A percentile compares a stretch with the other conserved stretches of the same genome.
Conservation (phyloP, 2,888 invertebrate genomes). For the Xylophagus ater region DNA sequence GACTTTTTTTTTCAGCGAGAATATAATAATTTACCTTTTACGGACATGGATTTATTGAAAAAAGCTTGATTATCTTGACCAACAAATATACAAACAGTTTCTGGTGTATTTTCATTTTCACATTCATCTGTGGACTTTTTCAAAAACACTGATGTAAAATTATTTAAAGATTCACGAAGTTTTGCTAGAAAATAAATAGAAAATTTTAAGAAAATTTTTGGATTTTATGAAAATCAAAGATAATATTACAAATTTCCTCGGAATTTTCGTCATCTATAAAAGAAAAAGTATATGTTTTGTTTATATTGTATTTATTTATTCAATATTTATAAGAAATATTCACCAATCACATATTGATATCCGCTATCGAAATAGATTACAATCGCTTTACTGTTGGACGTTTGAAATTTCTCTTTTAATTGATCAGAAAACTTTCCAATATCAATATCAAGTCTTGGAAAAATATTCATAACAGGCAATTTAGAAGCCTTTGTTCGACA, state of each 20-base stretch:
- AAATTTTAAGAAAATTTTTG: no score
- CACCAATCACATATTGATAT: conserved; percentile 52
- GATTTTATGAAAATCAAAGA: no score
- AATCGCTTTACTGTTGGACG: conserved; percentile 34
- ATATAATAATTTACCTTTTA: conserved; percentile 36
- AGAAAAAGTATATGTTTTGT: no score
- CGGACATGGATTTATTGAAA: conserved; percentile 49
- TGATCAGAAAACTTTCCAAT: conserved; percentile 34
- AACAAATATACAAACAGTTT: conserved; percentile 53
- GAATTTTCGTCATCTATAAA: no score
- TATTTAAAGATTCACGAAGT: background rate
- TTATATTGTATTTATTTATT: no score
- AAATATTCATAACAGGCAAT: conserved; percentile 65
- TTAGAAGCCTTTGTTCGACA: conserved; percentile 68
- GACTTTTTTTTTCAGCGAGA: background rate
- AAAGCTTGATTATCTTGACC: conserved; percentile 54
- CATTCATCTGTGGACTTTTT: background rate
- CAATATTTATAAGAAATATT: no score
- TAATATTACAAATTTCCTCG: no score
- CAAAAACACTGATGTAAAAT: no score
- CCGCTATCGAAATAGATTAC: conserved; percentile 57
- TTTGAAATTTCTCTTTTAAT: conserved; percentile 25
- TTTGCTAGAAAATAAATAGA: background rate
- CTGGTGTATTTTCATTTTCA: conserved; percentile 29
- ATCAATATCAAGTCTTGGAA: conserved; percentile 52